These are phyloP conservation scores for Caradrina kadenii DNA, from an alignment of 2,888 invertebrate genomes.

Conservation along the genomic window DNA sequence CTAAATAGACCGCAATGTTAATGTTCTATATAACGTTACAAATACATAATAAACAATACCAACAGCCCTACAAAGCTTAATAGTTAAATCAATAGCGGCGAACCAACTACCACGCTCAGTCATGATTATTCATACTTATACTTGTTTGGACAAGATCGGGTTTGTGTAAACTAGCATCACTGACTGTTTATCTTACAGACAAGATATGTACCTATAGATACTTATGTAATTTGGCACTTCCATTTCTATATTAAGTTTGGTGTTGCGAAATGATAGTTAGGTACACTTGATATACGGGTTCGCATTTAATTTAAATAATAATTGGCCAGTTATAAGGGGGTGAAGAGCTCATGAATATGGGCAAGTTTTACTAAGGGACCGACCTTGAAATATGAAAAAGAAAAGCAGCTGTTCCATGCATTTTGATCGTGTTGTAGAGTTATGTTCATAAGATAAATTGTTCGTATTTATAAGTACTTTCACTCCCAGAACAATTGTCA, in stretches of 20 bases:
- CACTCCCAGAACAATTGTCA: too few relatives aligned
- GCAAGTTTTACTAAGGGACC: too few relatives aligned
- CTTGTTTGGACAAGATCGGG: constrained; percentile 53
- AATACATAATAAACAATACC: background rate
- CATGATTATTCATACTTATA: constrained; percentile 63
- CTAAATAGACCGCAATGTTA: background rate
- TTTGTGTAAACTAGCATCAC: constrained; percentile 49
- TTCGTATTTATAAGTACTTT: too few relatives aligned
- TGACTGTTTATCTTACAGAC: constrained; percentile 53
- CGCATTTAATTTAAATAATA: too few relatives aligned
- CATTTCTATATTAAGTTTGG: constrained; percentile 12
- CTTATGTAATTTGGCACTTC: constrained; percentile 21
- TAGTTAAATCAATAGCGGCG: constrained; percentile 40
- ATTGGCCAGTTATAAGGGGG: too few relatives aligned
- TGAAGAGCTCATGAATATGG: too few relatives aligned
- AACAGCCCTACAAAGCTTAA: background rate
- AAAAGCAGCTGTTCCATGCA: too few relatives aligned
- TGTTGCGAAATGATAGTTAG: constrained; percentile 12
- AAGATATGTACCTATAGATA: constrained; percentile 21
- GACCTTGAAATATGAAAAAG: too few relatives aligned
- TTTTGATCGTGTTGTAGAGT: too few relatives aligned
- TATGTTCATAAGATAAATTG: too few relatives aligned
- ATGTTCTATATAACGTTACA: background rate
- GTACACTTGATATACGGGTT: background rate
- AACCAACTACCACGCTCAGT: constrained; percentile 10